Conservation (phyloP, 2,113 vertebrate species). For the Spermophilus dauricus region DNA sequence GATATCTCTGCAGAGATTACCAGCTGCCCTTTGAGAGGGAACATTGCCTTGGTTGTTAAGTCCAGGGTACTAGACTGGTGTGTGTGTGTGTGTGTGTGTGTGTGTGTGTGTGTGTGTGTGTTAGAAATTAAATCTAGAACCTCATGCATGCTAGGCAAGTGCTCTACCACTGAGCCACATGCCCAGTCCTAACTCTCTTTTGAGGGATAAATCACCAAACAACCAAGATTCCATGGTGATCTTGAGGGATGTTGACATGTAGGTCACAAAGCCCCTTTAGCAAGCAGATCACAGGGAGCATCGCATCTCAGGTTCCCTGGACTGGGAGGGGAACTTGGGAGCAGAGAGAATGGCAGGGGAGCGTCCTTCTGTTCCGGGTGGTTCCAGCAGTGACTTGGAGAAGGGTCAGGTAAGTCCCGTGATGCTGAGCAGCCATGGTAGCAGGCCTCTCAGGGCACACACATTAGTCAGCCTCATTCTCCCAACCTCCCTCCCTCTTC, state of each 20-base stretch:
- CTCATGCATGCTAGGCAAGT: not conserved
- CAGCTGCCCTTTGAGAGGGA: not conserved
- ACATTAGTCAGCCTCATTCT: accelerated
- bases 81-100: no score
- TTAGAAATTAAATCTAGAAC: not conserved
- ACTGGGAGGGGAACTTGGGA: not conserved
- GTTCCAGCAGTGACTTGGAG: not conserved
- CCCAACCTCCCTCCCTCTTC: not conserved
- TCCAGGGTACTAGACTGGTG: not conserved
- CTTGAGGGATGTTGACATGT: not conserved
- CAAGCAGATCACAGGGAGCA: not conserved
- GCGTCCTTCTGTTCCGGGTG: accelerated
- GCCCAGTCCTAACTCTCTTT: not conserved
- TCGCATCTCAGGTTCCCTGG: not conserved
- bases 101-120: no score
- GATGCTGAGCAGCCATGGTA: not conserved
- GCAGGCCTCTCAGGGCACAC: no score
- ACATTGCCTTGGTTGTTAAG: no score
- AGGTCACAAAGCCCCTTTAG: not conserved
- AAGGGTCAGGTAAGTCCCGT: accelerated
- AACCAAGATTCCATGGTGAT: not conserved
- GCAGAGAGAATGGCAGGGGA: not conserved
- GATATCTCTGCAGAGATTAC: not conserved
- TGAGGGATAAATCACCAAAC: not conserved
- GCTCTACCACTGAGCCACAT: not conserved